These are phyloP conservation scores for Lasius fuliginosus DNA, from an alignment of 2,888 invertebrate genomes.

Conservation along the genomic window DNA sequence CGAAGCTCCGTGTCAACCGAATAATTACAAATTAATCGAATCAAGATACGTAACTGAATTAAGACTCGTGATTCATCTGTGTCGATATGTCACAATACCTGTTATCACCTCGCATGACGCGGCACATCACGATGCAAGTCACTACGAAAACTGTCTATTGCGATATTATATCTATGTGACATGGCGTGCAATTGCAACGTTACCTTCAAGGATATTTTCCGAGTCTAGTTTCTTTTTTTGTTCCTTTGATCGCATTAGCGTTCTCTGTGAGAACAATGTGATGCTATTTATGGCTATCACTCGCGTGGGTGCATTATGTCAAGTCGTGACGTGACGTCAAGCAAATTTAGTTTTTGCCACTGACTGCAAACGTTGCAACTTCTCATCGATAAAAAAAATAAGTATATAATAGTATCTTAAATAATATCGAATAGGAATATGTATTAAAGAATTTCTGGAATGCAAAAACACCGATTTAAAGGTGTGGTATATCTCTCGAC, in stretches of 20 bases:
- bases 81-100: not conserved
- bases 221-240: not conserved
- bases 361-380: not conserved
- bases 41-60: not conserved
- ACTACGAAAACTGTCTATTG: constrained; percentile 14
- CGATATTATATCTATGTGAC: constrained; percentile 12
- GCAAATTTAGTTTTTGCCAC: constrained; percentile 7
- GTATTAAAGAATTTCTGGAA: constrained; percentile 26
- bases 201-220: not conserved
- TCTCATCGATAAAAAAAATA: not conserved
- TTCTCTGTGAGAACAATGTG: not conserved
- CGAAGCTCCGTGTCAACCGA: not conserved
- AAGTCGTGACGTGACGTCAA: not conserved
- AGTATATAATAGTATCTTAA: not conserved
- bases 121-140: constrained; percentile 16
- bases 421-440: constrained; percentile 1
- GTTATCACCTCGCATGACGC: constrained; percentile 7
- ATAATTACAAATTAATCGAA: constrained; percentile 13
- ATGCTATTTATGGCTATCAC: not conserved
- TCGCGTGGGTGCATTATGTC: not conserved
- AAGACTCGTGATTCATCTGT: not conserved
- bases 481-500: not conserved
- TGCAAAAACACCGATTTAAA: not conserved
- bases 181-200: not conserved
- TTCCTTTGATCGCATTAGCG: not conserved